phyloP scores from a whole-genome alignment of 2,797 vertebrate genomes.

The Vireo griseus region DNA sequence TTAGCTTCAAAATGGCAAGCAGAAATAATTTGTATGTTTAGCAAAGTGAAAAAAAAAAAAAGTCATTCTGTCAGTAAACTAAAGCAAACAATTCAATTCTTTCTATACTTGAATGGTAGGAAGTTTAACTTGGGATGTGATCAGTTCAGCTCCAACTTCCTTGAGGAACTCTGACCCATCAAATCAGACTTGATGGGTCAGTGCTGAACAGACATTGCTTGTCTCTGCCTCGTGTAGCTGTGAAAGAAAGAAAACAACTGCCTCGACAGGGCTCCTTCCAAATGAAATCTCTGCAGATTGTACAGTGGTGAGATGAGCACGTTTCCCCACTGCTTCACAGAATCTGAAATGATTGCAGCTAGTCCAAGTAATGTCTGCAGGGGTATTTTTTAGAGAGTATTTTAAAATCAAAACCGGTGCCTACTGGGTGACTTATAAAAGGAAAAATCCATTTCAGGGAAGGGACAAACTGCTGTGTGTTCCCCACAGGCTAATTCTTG shows the following conservation, averaged over 20 bases:
- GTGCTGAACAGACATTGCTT: neutral
- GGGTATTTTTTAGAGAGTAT: neutral
- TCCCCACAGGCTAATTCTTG: slow-evolving; percentile 19
- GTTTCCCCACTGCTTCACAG: neutral
- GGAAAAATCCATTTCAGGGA: slow-evolving; percentile 15
- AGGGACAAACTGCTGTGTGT: slow-evolving; percentile 2
- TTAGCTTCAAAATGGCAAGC: neutral
- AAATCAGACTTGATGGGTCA: neutral
- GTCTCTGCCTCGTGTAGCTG: neutral
- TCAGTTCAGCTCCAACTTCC: neutral
- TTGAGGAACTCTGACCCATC: neutral
- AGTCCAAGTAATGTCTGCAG: neutral
- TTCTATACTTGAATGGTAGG: neutral
- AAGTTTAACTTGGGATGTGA: neutral
- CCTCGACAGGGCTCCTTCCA: neutral
- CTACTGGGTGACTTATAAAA: slow-evolving; percentile 9
- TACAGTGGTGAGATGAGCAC: neutral
- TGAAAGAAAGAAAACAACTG: neutral
- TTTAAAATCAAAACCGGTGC: slow-evolving; percentile 34
- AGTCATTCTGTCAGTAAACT: neutral
- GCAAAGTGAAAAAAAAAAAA: neutral
- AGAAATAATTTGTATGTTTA: neutral
- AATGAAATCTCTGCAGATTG: slow-evolving; percentile 4
- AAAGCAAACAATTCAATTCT: neutral
- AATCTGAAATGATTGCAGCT: slow-evolving; percentile 20